Base-by-base conservation (phyloP, 2,888 invertebrate species). In the Metalampra italica region DNA sequence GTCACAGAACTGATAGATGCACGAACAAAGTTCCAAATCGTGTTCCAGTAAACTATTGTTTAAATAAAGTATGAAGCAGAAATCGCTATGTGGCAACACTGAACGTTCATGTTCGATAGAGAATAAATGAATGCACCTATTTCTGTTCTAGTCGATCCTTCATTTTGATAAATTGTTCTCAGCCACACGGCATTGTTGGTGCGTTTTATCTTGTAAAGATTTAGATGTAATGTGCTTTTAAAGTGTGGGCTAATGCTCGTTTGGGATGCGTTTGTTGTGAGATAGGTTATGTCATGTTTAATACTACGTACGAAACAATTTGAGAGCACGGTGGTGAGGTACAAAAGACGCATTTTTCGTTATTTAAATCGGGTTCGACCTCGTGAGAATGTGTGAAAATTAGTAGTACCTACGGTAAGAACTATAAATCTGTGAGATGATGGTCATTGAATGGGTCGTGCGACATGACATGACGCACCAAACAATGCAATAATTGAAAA, bases 101-200 rank as follows among this genome's bases (percentile, higher is more conserved):
- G 15, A 11, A 46, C 34, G 22, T 22, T 29, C 29, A 12, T n/a
- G 58, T 62, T 66, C 73, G 73, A 79, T 75, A 70, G 60, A 64
- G 63, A 74, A 78, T 71, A 78, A 75, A 79, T 77, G 82, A 74
- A 84, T 76, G 81, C 81, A 82, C 78, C 82, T 78, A 82, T 78
- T 75, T 76, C 65, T 71, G 74, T 75, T 65, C 66, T 59, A 68
- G 72, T 62, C 81, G 69, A 83, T 85, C 74, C 75, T 63, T 81
- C 81, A 80, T 82, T 78, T 78, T 86, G 85, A 86, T 84, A 83
- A 82, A 86, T 85, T 67, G 77, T 66, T 53, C 58, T 66, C 63
- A 61, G 69, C 52, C 53, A 51, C 49, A 29, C 9, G 39, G 56
- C 50, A 62, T 70, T 66, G 76, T 76, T 72, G 76, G 75, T 76